Evolutionary conservation across 2,888 invertebrate genomes (phyloP).

Genomic region (Caprella mutica): DNA sequence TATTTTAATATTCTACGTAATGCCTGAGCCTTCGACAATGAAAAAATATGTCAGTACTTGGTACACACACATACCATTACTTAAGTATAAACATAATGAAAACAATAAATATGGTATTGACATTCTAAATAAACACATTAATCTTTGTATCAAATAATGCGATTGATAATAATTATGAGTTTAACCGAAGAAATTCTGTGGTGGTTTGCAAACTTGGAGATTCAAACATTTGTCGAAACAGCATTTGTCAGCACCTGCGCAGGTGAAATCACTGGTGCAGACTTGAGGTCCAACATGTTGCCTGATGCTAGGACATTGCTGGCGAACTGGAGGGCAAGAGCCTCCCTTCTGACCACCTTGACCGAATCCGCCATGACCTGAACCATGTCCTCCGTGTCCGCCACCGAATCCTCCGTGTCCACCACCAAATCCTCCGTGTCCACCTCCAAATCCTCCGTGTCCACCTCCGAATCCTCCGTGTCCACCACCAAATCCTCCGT

Average conservation of each 20-base stretch:
- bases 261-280: conserved; percentile 8
- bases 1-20: too few relatives aligned
- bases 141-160: too few relatives aligned
- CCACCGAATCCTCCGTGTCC: background rate
- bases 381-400: background rate
- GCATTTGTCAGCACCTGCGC: conserved; percentile 4
- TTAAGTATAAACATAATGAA: too few relatives aligned
- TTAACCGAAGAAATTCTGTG: background rate
- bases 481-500: background rate
- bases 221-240: conserved; percentile 6
- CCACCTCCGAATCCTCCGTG: background rate
- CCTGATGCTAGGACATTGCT: background rate
- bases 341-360: conserved; percentile 1
- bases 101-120: too few relatives aligned
- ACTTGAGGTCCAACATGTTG: background rate
- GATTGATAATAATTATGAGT: too few relatives aligned
- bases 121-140: too few relatives aligned
- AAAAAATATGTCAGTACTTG: too few relatives aligned
- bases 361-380: too few relatives aligned
- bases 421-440: conserved; percentile 5
- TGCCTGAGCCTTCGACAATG: too few relatives aligned
- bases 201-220: conserved; percentile 1
- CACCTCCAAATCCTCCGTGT: background rate
- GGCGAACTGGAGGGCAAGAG: conserved; percentile 2
- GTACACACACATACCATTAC: too few relatives aligned